Percentiles rank a stretch among this genome's conserved stretches.
These are phyloP conservation scores for Solen grandis DNA, from an alignment of 1,140 invertebrate species.

Conservation along the genomic window DNA sequence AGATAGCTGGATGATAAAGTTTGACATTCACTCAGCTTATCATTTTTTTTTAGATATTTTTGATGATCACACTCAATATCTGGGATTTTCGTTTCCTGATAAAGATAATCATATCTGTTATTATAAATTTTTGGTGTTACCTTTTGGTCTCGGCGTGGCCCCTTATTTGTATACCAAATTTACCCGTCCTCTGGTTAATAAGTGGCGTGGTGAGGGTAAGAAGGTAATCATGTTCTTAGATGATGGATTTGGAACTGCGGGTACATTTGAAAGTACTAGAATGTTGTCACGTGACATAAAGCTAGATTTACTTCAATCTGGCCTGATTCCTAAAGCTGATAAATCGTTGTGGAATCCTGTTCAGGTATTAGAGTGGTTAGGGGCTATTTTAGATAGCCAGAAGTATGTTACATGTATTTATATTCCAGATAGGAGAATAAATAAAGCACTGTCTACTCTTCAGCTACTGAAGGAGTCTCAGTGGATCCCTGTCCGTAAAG, in stretches of 20 bases:
- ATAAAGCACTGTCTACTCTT: constrained; percentile 11
- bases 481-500: not conserved
- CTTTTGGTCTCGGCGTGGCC: constrained; percentile 38
- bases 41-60: too few species aligned
- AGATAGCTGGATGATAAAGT: constrained; percentile 26
- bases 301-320: constrained; percentile 8
- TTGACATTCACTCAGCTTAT: constrained; percentile 31
- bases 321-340: constrained; percentile 10
- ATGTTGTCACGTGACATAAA: not conserved
- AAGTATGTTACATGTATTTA: constrained; percentile 6
- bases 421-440: constrained; percentile 4
- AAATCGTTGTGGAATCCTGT: constrained; percentile 7
- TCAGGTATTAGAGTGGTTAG: constrained; percentile 12
- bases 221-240: constrained; percentile 33
- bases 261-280: not conserved
- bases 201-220: constrained; percentile 35
- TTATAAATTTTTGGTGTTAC: constrained; percentile 43
- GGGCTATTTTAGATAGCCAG: not conserved
- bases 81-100: too few species aligned
- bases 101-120: not conserved
- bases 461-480: not conserved
- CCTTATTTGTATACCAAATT: constrained; percentile 44
- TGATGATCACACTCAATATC: not conserved
- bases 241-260: constrained; percentile 26
- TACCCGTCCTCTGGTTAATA: constrained; percentile 28